Evolutionary conservation across 2,888 invertebrate species (phyloP), one percentile per base, ranked within the genome.

Genomic region (Panzeria rudis): DNA sequence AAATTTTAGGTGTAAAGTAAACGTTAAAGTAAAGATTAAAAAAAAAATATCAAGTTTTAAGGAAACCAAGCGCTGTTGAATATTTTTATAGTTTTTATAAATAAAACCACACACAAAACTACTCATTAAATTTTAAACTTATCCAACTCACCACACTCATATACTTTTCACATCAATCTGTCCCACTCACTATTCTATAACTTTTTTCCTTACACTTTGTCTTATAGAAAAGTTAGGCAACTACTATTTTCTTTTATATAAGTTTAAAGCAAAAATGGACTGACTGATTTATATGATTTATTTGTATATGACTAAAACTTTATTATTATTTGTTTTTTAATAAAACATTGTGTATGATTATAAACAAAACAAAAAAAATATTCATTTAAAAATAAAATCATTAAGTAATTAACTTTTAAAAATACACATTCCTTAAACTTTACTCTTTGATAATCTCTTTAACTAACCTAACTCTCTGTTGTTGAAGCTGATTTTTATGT

Each of bases 51-150:
- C 71, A 86, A 83, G 86, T 81, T 83, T 81, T 86, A 90, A 89
- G 90, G 89, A 89, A 89, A 90, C 89, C 88, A 87, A 87, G 89
- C 88, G 88, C 86, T 86, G 87, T 86, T 87, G 82, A 85, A 87
- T 86, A 87, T 86, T 86, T 84, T 86, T 84, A 84, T 80, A 86
- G 80, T 73, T 75, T 64, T 83, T 86, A 75, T 79, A 77, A 68
- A 78, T 62, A 78, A 66, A 76, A 78, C 69, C 32, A 32, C 59
- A 32, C 59, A 32, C 54, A 83, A 73, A 78, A 73, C 86, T 59
- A 80, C 78, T 83, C 85, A 85, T 83, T 80, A 85, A 35, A 77
- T 79, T 77, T 77, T 72, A 84, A 81, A 76, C 52, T 59, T 54
- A 23, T 62, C 29, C 59, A 15, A 38, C 13, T 35, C 35, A n/a